Evolutionary conservation across 2,113 vertebrate species (phyloP).

Genomic region (Rhinoptilus africanus): DNA sequence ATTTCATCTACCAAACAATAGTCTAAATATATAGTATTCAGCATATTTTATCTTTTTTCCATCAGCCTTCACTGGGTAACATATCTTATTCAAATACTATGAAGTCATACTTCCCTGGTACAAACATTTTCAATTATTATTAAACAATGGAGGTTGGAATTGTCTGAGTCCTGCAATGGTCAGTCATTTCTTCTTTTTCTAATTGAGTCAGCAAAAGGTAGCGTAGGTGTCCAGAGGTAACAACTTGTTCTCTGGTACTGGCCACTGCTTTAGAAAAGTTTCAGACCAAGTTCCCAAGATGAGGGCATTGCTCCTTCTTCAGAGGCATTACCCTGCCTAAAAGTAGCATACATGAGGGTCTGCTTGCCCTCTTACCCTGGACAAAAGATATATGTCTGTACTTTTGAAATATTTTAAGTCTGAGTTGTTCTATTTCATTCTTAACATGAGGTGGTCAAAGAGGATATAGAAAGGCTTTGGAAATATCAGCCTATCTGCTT

Average conservation of each 20-base stretch:
- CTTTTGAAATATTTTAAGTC: neutral
- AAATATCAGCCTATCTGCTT: neutral
- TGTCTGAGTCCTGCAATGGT: neutral
- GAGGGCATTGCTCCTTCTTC: neutral
- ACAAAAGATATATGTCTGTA: neutral
- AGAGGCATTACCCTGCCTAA: neutral
- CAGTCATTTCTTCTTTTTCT: neutral
- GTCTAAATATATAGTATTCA: conserved; percentile 31
- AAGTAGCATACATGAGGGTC: neutral
- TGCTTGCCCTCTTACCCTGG: neutral
- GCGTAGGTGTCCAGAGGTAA: neutral
- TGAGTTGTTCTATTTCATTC: neutral
- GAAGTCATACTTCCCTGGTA: conserved; percentile 46
- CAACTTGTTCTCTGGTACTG: neutral
- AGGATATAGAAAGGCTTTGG: neutral
- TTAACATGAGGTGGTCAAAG: neutral
- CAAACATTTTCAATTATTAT: conserved; percentile 31
- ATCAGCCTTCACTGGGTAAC: neutral
- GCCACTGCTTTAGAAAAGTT: neutral
- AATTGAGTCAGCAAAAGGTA: neutral
- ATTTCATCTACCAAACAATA: conserved; percentile 22
- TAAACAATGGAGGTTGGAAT: neutral
- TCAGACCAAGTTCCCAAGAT: neutral
- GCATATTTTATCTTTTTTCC: conserved; percentile 30
- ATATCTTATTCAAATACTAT: conserved; percentile 36